phyloP scores from a whole-genome alignment of 2,888 invertebrate species.

The Melieria picta region DNA sequence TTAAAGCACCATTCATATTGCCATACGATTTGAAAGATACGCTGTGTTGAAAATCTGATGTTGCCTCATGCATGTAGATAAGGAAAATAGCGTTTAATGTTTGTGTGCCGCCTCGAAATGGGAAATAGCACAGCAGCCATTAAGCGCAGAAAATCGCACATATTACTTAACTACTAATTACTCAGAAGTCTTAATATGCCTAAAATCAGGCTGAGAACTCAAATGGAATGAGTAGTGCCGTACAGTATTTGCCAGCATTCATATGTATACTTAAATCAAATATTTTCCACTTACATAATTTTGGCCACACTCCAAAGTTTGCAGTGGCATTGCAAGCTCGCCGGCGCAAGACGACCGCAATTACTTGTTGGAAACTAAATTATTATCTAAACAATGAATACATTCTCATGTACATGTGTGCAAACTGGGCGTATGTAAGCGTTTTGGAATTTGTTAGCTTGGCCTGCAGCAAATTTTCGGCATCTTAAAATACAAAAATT shows the following conservation, averaged over 20 bases:
- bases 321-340: conserved; percentile 6
- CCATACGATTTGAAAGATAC: no score
- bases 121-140: no score
- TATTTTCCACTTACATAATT: conserved; percentile 22
- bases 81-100: no score
- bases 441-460: no score
- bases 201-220: conserved; percentile 20
- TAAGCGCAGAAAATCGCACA: neutral
- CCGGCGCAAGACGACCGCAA: conserved; percentile 4
- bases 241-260: no score
- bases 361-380: neutral
- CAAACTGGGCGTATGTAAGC: no score
- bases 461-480: no score
- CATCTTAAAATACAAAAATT: no score
- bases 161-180: conserved; percentile 20
- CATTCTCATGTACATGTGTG: neutral
- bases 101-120: no score
- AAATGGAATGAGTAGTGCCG: neutral
- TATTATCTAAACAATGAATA: conserved; percentile 3
- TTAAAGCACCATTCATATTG: no score
- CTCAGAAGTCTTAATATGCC: conserved; percentile 26
- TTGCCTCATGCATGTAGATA: no score
- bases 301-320: conserved; percentile 25
- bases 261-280: neutral
- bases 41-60: no score